phyloP scores from a whole-genome alignment of 2,113 vertebrate species.

The Sylvietta virens region DNA sequence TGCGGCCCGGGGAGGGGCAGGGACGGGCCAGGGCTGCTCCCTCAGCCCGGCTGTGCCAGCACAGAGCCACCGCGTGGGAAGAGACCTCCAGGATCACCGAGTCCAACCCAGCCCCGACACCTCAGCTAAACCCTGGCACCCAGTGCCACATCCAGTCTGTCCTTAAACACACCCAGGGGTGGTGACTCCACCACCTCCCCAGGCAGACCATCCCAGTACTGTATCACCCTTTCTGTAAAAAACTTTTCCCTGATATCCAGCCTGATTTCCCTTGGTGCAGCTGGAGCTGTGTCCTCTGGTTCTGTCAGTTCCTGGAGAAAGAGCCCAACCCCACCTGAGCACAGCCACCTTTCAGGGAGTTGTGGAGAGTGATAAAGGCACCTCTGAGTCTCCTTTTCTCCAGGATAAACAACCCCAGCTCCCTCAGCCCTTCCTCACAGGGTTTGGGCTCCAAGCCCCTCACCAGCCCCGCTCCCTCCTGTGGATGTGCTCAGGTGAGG shows the following conservation, averaged over 20 bases:
- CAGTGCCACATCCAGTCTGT: too few species aligned
- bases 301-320: background rate
- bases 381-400: too few species aligned
- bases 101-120: too few species aligned
- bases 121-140: too few species aligned
- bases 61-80: too few species aligned
- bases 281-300: background rate
- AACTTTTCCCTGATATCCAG: background rate
- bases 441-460: background rate
- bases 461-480: background rate
- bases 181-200: too few species aligned
- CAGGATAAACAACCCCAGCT: background rate
- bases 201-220: background rate
- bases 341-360: background rate
- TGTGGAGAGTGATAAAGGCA: too few species aligned
- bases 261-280: background rate
- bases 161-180: too few species aligned
- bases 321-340: background rate
- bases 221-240: background rate
- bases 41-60: background rate
- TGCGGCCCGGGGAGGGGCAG: too few species aligned
- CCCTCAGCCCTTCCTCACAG: background rate
- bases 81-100: background rate
- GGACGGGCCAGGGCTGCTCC: too few species aligned
- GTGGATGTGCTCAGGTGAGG: background rate